phyloP scores from a whole-genome alignment of 2,113 vertebrate species.

The Colinus virginianus region DNA sequence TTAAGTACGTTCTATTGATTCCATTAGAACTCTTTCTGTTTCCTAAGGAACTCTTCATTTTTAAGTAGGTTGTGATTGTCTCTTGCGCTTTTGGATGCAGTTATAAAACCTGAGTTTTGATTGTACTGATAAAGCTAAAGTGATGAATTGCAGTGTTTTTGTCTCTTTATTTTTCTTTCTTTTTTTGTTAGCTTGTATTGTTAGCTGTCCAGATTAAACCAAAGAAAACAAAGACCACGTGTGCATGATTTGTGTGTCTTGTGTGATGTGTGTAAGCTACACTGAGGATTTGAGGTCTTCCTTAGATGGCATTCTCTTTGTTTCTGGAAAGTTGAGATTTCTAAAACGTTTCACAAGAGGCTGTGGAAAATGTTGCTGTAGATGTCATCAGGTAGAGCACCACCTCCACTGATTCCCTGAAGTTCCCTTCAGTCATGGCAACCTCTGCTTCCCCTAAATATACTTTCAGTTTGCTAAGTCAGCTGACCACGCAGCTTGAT shows the following conservation, averaged over 20 bases:
- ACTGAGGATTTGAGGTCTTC: neutral
- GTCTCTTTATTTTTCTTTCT: neutral
- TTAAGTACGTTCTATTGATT: neutral
- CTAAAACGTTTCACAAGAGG: neutral
- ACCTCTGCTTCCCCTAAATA: neutral
- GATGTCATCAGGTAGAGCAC: neutral
- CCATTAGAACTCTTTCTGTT: neutral
- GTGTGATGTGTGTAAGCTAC: neutral
- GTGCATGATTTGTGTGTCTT: neutral
- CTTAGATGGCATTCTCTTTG: accelerated
- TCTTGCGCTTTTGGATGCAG: neutral
- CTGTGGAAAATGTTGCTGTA: neutral
- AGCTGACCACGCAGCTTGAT: neutral
- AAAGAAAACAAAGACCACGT: neutral
- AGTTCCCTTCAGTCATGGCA: neutral
- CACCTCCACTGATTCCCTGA: neutral
- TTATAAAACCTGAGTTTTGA: neutral
- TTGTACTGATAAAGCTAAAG: neutral
- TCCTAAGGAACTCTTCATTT: neutral
- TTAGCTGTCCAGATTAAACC: neutral
- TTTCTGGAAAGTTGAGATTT: neutral
- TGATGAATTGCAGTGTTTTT: neutral
- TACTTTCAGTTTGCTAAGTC: neutral
- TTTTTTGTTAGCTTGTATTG: neutral
- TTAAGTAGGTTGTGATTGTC: neutral